Conservation (phyloP, 2,888 invertebrate genomes). For the Biston stratarius region DNA sequence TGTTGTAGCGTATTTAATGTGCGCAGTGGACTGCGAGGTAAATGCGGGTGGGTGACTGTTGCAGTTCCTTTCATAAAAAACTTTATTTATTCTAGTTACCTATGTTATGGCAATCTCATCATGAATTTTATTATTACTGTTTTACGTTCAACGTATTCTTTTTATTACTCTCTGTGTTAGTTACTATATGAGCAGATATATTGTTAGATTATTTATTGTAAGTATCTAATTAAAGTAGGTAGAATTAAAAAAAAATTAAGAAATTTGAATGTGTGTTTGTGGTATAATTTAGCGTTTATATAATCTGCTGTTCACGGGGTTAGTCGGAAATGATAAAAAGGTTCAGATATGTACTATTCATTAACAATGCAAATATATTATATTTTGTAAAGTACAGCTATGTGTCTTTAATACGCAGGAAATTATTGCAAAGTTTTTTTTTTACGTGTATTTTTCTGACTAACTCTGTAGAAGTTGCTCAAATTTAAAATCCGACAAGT, state of each 20-base stretch:
- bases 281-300: not conserved
- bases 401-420: not conserved
- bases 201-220: conserved; percentile 1
- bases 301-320: not conserved
- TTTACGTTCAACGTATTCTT: conserved; percentile 33
- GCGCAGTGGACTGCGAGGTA: conserved; percentile 36
- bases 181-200: not conserved
- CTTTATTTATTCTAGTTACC: conserved; percentile 48
- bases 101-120: conserved; percentile 34
- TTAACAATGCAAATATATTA: not conserved
- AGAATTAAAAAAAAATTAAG: not conserved
- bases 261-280: not conserved
- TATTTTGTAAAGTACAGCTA: no score
- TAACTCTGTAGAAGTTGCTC: conserved; percentile 6
- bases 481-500: not conserved
- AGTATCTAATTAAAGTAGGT: conserved; percentile 1
- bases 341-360: no score
- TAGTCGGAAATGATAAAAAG: not conserved
- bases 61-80: conserved; percentile 54
- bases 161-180: conserved; percentile 8
- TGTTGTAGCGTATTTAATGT: conserved; percentile 30
- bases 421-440: not conserved
- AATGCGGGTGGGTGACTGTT: conserved; percentile 48
- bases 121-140: conserved; percentile 24
- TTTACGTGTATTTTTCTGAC: not conserved